These are phyloP conservation scores for Ivindomyrus marchei DNA, from an alignment of 2,113 vertebrate species.

Conservation along the genomic window DNA sequence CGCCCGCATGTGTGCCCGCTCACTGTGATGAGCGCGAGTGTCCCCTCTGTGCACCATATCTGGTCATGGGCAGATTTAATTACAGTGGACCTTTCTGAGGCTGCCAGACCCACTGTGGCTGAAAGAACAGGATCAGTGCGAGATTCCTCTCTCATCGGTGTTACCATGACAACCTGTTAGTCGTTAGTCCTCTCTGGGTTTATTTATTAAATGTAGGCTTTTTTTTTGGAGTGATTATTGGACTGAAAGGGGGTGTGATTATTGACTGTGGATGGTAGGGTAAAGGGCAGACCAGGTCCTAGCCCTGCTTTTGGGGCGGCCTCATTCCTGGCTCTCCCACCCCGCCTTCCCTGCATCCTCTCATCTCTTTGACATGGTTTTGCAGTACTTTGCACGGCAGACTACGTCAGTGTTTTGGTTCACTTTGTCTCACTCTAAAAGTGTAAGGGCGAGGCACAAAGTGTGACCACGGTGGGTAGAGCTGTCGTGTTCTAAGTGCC, in stretches of 20 bases:
- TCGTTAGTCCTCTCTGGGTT: slow-evolving; percentile 1
- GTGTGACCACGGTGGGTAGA: not conserved
- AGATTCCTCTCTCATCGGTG: slow-evolving; percentile 22
- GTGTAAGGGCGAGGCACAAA: not conserved
- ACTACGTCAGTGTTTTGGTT: not conserved
- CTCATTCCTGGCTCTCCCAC: not conserved
- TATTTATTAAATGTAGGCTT: not conserved
- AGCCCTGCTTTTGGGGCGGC: not conserved
- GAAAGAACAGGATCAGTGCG: not conserved
- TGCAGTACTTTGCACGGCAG: not conserved
- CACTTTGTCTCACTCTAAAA: not conserved
- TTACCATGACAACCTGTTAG: slow-evolving; percentile 11
- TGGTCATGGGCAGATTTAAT: not conserved
- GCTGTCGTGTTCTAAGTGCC: not conserved
- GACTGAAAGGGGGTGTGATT: not conserved
- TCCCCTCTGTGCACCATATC: not conserved
- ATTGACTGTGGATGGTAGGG: not conserved
- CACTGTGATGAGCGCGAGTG: slow-evolving; percentile 15
- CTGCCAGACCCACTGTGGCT: not conserved
- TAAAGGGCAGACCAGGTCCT: not conserved
- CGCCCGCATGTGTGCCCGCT: not conserved
- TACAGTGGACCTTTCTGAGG: not conserved
- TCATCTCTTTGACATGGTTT: not conserved
- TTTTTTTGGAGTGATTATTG: not conserved
- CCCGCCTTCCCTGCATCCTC: not conserved